These are phyloP conservation scores for Perca flavescens DNA, from an alignment of 2,113 vertebrate genomes.

Conservation along the genomic window DNA sequence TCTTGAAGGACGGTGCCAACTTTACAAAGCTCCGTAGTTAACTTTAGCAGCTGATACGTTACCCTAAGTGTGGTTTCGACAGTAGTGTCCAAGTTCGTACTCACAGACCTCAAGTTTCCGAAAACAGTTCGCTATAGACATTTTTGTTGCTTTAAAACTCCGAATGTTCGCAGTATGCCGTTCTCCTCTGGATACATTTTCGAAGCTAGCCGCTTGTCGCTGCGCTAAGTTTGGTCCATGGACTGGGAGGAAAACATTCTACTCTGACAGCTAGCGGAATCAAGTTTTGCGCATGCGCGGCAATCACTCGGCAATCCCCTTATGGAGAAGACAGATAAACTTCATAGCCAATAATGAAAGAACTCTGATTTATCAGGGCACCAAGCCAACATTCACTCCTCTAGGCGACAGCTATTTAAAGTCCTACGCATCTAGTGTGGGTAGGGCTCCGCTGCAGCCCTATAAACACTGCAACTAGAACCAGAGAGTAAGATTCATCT, in stretches of 20 bases:
- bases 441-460: slow-evolving; percentile 17
- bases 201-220: neutral
- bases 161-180: neutral
- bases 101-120: slow-evolving; percentile 2
- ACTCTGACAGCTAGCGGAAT: slow-evolving; percentile 79
- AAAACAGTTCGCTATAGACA: neutral
- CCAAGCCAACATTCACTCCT: neutral
- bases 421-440: slow-evolving; percentile 32
- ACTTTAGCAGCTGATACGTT: slow-evolving; percentile 10
- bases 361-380: slow-evolving; percentile 26
- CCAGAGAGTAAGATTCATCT: slow-evolving; percentile 45
- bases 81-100: neutral
- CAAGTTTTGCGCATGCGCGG: slow-evolving; percentile 74
- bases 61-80: slow-evolving; percentile 6
- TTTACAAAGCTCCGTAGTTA: neutral
- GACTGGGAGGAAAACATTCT: slow-evolving; percentile 32
- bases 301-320: slow-evolving; percentile 4
- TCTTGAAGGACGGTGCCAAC: neutral
- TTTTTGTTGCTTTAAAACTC: neutral
- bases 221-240: neutral
- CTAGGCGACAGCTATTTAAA: slow-evolving; percentile 46
- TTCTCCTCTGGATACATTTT: neutral
- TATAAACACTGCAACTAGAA: slow-evolving; percentile 51
- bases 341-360: slow-evolving; percentile 27
- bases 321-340: slow-evolving; percentile 23